Conservation (phyloP, 2,797 vertebrate genomes). For the Eulemur albifrons region DNA sequence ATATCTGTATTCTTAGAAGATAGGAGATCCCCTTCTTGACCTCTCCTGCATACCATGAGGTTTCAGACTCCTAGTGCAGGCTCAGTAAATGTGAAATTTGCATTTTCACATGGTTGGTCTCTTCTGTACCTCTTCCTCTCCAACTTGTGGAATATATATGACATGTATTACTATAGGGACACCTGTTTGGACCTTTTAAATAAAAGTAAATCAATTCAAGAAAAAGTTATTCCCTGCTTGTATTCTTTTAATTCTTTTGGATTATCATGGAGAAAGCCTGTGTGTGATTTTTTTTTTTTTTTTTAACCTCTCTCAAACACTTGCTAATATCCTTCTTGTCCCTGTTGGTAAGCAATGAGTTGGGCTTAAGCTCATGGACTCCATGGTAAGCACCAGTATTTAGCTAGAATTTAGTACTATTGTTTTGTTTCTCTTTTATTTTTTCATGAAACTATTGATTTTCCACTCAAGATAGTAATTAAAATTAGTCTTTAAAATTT, state of each 20-base stretch:
- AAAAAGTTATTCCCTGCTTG: not conserved
- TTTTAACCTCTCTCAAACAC: not conserved
- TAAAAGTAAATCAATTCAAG: not conserved
- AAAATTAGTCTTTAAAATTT: not conserved
- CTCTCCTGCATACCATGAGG: not conserved
- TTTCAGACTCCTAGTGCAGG: not conserved
- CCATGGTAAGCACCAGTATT: not conserved
- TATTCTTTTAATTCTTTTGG: not conserved
- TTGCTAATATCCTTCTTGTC: not conserved
- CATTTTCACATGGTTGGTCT: not conserved
- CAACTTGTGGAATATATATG: not conserved
- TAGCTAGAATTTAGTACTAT: not conserved
- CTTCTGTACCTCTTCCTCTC: not conserved
- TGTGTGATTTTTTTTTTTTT: not conserved
- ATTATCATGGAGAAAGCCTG: not conserved
- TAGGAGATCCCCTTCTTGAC: not conserved
- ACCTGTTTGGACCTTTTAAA: not conserved
- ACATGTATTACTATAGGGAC: not conserved
- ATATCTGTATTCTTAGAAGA: not conserved
- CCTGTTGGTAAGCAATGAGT: not conserved
- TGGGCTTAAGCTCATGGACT: not conserved
- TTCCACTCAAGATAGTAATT: constrained; percentile 11
- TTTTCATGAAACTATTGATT: constrained; percentile 31
- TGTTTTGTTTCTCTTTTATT: constrained; percentile 35
- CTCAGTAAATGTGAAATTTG: constrained; percentile 15